Evolutionary conservation across 2,113 vertebrate species (phyloP), one percentile per base, ranked within the genome.

Genomic region (Python bivittatus): DNA sequence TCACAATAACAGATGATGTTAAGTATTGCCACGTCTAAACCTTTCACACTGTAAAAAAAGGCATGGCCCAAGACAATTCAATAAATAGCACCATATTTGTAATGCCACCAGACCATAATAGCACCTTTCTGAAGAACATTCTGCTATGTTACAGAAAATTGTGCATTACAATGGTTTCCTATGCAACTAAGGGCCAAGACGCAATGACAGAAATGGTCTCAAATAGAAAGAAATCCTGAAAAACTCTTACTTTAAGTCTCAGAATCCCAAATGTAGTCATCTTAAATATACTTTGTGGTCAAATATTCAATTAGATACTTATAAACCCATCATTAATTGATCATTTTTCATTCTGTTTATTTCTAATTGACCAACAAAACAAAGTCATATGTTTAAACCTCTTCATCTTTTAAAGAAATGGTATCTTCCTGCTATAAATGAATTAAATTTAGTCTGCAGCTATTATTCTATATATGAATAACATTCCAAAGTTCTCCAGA

Each of bases 211-310:
- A 94, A 92, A 72, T 0, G 0, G 91, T 22, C 84, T 90, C 29
- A 90, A 42, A 42, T 53, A 88, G 90, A 95, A 96, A 90, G 4
- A 42, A 7, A 92, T 94, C 61, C 57, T 84, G 23, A 25, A 90
- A 79, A 91, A 48, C 58, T 23, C 53, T 95, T 88, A 15, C 90
- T 87, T 94, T 92, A 88, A 72, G 90, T 52, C 44, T 90, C 52
- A 85, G 86, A 91, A 93, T 93, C 58, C 42, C 44, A 95, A 95
- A 95, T 33, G 23, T 3, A 57, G 92, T 83, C 92, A 93, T 94
- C 8, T 1, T 33, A 56, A 95, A 91, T 72, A 86, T 2, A 86
- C 33, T 91, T 93, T 20, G 44, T 27, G 33, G 79, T 33, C 1
- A 56, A n/a, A 90, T 84, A 52, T 54, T 92, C 15, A 86, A 83